Base-by-base conservation (phyloP, 2,797 vertebrate species). In the Dromococcyx pavoninus region DNA sequence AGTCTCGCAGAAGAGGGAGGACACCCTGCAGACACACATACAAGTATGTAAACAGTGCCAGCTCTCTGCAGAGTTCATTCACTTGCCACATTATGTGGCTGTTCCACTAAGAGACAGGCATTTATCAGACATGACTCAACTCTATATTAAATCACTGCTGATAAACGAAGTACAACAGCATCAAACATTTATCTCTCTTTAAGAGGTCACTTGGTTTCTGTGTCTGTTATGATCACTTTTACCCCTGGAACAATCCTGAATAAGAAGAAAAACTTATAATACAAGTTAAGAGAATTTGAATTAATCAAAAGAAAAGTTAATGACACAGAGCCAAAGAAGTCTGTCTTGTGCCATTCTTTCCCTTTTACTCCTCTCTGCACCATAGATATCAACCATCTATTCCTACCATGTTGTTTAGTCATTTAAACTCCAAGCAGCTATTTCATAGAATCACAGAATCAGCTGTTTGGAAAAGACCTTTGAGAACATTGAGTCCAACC, bases 141-240 rank as follows among this genome's bases (percentile, higher is more conserved):
- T 12, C 14, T 7, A 14, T 3, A 32, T 60, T 66, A 46, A 62
- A 82, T 54, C 44, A 80, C 33, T 85, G 41, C 66, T 44, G 21
- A 83, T 22, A 71, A 37, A 56, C 17, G 23, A 60, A 67, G 23
- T 10, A 43, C 10, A 57, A 46, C 4, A 17, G 43, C 8, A 56
- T 32, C 62, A 60, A 78, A 71, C 7, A 19, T 97, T 98, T 93
- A 99, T 99, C 98, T 99, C 99, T 88, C 99, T 99, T 71, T 99
- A 97, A 99, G 96, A 16, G 99, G 99, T 65, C 99, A 99, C 98
- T 99, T 99, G 54, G 99, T 99, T 97, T 99, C 99, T 1, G 99
- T 98, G 97, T 99, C 99, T 27, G 99, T 99, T 19, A 99, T 99
- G 96, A 99, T 99, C 88, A 99, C 99, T 94, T 99, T 99, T n/a